phyloP scores from a whole-genome alignment of 2,888 invertebrate genomes.

The Caenorhabditis becei region DNA sequence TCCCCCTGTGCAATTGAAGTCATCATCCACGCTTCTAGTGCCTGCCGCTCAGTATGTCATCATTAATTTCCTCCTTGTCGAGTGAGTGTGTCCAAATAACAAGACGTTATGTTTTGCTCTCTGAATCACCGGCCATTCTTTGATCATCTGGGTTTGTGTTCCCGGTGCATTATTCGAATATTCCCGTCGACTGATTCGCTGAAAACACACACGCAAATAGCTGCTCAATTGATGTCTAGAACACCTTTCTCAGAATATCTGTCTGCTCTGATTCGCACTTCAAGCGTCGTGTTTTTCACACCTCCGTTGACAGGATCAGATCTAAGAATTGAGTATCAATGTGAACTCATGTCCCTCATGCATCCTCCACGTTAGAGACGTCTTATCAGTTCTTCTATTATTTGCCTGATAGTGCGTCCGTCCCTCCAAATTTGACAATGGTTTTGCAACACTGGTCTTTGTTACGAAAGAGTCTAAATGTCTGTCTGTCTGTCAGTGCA shows the following conservation, averaged over 20 bases:
- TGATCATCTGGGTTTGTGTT: constrained; percentile 18
- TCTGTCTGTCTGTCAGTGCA: constrained; percentile 5
- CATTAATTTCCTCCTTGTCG: constrained; percentile 11
- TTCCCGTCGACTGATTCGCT: background rate
- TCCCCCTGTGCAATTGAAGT: background rate
- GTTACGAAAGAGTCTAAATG: constrained; percentile 10
- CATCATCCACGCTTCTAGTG: background rate
- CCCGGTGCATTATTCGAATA: constrained; percentile 15
- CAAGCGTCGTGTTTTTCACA: background rate
- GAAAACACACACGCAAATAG: constrained; percentile 20
- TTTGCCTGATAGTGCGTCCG: background rate
- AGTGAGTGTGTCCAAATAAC: constrained; percentile 17
- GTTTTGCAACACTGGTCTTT: constrained; percentile 1
- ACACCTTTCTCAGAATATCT: constrained; percentile 15
- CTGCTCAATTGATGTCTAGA: constrained; percentile 18
- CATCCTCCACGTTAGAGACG: constrained; percentile 14
- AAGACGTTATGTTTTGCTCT: constrained; percentile 20
- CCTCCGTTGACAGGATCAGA: background rate
- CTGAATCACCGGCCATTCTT: constrained; percentile 22
- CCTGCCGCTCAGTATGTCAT: constrained; percentile 7
- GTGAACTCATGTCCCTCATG: background rate
- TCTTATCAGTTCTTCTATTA: constrained; percentile 7
- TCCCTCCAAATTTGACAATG: background rate
- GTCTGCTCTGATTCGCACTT: constrained; percentile 18
- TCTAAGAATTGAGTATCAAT: background rate